phyloP scores from a whole-genome alignment of 2,888 invertebrate genomes.

The Limnephilus auricula region DNA sequence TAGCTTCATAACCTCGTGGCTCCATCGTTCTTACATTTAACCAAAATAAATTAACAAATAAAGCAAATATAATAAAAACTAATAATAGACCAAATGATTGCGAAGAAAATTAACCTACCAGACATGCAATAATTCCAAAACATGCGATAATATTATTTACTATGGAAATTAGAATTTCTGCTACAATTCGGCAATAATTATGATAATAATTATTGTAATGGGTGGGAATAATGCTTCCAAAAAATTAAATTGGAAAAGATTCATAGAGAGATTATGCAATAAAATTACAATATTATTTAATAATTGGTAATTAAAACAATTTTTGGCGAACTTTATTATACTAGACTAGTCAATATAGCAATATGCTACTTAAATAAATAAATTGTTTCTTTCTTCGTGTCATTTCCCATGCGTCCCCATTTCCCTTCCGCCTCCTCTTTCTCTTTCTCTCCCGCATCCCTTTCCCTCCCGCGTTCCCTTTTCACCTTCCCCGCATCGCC shows the following conservation, averaged over 20 bases:
- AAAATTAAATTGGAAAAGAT: background rate
- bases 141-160: background rate
- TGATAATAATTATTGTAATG: background rate
- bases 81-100: background rate
- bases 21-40: background rate
- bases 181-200: background rate
- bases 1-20: too few relatives aligned
- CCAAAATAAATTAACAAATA: background rate
- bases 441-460: too few relatives aligned
- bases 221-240: background rate
- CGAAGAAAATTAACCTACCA: background rate
- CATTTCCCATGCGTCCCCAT: too few relatives aligned
- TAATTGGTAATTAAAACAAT: background rate
- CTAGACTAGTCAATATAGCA: too few relatives aligned
- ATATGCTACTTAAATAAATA: too few relatives aligned
- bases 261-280: too few relatives aligned
- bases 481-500: too few relatives aligned
- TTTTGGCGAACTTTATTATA: too few relatives aligned
- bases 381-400: too few relatives aligned
- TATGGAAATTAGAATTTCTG: background rate
- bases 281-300: too few relatives aligned
- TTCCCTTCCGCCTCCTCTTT: too few relatives aligned
- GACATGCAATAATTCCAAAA: background rate
- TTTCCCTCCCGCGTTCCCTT: too few relatives aligned
- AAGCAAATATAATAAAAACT: background rate